Percentiles rank a stretch among this genome's conserved stretches.
Conservation (phyloP, 2,888 invertebrate genomes). For the Crioceris asparagi region DNA sequence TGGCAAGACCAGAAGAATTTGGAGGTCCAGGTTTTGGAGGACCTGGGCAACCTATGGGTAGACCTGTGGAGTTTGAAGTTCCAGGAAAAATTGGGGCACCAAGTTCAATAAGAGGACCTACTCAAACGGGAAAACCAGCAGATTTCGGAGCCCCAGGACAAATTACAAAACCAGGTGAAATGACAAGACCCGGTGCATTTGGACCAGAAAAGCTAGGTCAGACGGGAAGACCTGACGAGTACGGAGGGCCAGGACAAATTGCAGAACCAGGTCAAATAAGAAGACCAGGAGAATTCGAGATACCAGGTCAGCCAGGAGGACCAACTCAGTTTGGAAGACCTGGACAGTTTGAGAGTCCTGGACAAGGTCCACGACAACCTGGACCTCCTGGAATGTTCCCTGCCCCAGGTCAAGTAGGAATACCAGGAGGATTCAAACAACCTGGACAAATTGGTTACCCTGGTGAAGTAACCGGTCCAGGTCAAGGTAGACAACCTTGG, state of each 20-base stretch:
- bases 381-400: constrained; percentile 8
- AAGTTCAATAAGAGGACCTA: not conserved
- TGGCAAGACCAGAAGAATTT: constrained; percentile 6
- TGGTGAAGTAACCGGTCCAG: constrained; percentile 9
- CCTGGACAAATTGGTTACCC: constrained; percentile 10
- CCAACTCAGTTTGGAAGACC: not conserved
- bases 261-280: constrained; percentile 9
- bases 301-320: not conserved
- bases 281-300: constrained; percentile 4
- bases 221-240: constrained; percentile 13
- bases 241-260: constrained; percentile 3
- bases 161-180: constrained; percentile 14
- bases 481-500: constrained; percentile 10
- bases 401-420: constrained; percentile 11
- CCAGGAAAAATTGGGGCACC: constrained; percentile 3
- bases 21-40: constrained; percentile 8
- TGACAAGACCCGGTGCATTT: no score
- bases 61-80: constrained; percentile 1
- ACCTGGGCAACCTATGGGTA: constrained; percentile 7
- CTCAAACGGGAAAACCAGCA: constrained; percentile 5
- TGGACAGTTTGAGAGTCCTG: constrained; percentile 13
- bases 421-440: constrained; percentile 8
- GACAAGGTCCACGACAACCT: constrained; percentile 13
- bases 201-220: not conserved
- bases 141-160: constrained; percentile 5